phyloP scores from a whole-genome alignment of 1,140 invertebrate genomes.

The Littorina saxatilis region DNA sequence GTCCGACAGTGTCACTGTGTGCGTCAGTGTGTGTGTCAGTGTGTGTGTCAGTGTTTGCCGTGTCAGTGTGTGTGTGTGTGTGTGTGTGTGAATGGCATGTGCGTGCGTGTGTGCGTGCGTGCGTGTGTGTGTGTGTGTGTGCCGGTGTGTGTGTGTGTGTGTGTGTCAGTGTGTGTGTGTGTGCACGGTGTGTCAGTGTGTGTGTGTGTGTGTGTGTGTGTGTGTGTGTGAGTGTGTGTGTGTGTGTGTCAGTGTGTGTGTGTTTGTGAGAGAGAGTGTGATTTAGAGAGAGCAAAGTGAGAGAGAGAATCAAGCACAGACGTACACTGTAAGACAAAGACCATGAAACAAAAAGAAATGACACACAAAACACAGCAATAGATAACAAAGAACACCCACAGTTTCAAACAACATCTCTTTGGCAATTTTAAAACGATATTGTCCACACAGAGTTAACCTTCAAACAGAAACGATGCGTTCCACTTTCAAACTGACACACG shows the following conservation, averaged over 20 bases:
- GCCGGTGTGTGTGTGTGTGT: no score
- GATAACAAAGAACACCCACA: no score
- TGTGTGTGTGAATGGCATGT: no score
- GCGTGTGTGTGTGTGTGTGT: background rate
- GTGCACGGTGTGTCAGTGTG: background rate
- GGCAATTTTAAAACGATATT: no score
- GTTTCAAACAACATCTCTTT: no score
- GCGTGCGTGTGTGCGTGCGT: background rate
- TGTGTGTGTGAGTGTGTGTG: background rate
- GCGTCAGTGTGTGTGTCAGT: background rate
- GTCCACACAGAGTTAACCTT: no score
- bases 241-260: conserved; percentile 5
- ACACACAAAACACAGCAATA: background rate
- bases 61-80: background rate
- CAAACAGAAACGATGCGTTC: no score
- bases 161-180: background rate
- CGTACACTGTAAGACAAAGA: background rate
- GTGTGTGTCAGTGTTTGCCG: background rate
- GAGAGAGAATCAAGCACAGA: background rate
- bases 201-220: background rate
- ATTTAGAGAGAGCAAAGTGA: no score
- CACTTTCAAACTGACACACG: no score
- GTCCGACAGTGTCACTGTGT: background rate
- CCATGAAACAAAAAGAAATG: no score
- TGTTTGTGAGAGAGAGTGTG: background rate